A percentile compares a stretch with the other conserved stretches of the same genome.
These are phyloP conservation scores for Boleophthalmus pectinirostris DNA, from an alignment of 2,113 vertebrate species.

Conservation along the genomic window DNA sequence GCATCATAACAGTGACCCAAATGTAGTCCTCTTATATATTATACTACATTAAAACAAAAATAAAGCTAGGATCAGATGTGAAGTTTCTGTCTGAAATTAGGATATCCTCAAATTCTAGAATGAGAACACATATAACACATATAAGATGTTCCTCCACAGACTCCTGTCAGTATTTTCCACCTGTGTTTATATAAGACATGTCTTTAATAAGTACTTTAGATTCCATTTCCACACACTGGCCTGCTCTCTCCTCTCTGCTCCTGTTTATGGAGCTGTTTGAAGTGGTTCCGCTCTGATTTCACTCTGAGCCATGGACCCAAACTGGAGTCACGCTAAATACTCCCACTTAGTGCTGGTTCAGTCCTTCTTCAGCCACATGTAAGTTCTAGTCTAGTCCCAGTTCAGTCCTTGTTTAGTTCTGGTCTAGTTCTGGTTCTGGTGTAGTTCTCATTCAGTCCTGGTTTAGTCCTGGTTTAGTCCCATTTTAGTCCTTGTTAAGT, in stretches of 20 bases:
- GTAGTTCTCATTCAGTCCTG: not conserved
- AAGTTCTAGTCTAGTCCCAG: too few relatives aligned
- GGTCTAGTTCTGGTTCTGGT: not conserved
- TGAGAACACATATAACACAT: too few relatives aligned
- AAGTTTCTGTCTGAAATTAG: too few relatives aligned
- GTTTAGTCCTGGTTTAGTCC: not conserved
- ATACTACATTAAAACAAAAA: too few relatives aligned
- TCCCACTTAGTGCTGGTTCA: not conserved
- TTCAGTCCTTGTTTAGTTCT: not conserved
- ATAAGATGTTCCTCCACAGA: too few relatives aligned
- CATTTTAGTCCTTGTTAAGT: not conserved
- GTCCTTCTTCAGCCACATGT: too few relatives aligned
- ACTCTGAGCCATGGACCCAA: not conserved
- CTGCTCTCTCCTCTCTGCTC: not conserved
- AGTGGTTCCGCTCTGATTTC: slow-evolving; percentile 1
- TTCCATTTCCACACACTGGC: too few relatives aligned
- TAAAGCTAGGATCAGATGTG: too few relatives aligned
- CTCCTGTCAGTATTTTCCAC: not conserved
- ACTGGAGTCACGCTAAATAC: not conserved
- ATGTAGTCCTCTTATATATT: too few relatives aligned
- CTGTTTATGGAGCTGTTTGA: not conserved
- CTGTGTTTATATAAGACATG: not conserved
- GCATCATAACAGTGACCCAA: too few relatives aligned
- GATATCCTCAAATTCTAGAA: too few relatives aligned
- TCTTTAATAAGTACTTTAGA: not conserved